Percentiles rank a stretch among this genome's conserved stretches.
These are phyloP conservation scores for Pogonocherus hispidulus DNA, from an alignment of 2,888 invertebrate species.

Conservation along the genomic window DNA sequence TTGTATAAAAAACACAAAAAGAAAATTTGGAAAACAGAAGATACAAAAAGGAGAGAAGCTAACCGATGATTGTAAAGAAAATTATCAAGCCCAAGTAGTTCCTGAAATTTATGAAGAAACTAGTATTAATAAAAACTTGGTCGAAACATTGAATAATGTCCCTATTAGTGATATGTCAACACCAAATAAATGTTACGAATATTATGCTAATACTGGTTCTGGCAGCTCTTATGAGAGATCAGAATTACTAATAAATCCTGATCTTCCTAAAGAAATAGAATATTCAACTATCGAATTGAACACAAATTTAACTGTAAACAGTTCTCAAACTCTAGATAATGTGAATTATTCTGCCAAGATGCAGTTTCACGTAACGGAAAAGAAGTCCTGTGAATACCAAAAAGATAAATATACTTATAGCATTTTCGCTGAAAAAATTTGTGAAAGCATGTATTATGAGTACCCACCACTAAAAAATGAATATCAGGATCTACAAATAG, in stretches of 20 bases:
- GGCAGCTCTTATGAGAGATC: constrained; percentile 54
- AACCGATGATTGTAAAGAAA: constrained; percentile 64
- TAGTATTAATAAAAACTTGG: constrained; percentile 40
- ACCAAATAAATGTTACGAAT: constrained; percentile 54
- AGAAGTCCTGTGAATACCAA: constrained; percentile 59
- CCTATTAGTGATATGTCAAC: constrained; percentile 40
- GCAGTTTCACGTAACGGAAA: constrained; percentile 60
- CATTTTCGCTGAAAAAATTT: constrained; percentile 61
- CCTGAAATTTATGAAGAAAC: constrained; percentile 61
- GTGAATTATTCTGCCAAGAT: constrained; percentile 57
- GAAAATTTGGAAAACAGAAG: constrained; percentile 43
- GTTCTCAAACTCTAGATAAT: constrained; percentile 53
- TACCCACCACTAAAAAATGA: constrained; percentile 63
- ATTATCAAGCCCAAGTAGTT: constrained; percentile 65
- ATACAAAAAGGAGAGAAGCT: constrained; percentile 40
- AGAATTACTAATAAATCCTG: constrained; percentile 43
- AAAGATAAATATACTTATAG: constrained; percentile 60
- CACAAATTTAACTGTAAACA: constrained; percentile 56
- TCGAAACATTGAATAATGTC: constrained; percentile 42
- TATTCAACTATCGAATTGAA: constrained; percentile 64
- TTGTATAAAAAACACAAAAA: constrained; percentile 47
- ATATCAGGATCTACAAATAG: constrained; percentile 65
- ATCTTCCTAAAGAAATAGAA: constrained; percentile 61
- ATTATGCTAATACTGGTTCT: constrained; percentile 42
- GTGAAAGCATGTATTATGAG: constrained; percentile 66